phyloP scores from a whole-genome alignment of 2,888 invertebrate genomes.

The Clivina fossor region DNA sequence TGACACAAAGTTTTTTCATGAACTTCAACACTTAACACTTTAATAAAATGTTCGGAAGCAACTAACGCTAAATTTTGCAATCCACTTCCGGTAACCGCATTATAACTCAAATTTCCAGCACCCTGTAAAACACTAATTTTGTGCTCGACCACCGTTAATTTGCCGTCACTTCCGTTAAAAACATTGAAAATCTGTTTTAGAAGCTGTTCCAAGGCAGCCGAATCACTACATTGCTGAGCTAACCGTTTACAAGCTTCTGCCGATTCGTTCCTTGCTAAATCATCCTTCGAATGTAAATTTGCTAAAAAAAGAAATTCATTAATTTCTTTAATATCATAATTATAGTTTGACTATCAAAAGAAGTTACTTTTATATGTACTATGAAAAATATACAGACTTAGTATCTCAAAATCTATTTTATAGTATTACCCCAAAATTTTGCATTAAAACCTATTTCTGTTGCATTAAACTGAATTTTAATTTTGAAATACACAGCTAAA shows the following conservation, averaged over 20 bases:
- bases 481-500: no score
- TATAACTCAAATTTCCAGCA: conserved; percentile 72
- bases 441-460: no score
- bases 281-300: conserved; percentile 85
- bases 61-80: conserved; percentile 62
- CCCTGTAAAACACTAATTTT: conserved; percentile 81
- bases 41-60: conserved; percentile 69
- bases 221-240: conserved; percentile 70
- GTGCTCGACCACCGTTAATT: conserved; percentile 84
- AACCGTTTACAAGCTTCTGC: conserved; percentile 71
- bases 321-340: no score
- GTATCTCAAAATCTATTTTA: no score
- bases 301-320: conserved; percentile 54
- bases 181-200: conserved; percentile 74
- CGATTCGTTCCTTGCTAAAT: conserved; percentile 72
- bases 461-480: no score
- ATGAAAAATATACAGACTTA: no score
- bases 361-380: no score
- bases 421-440: no score
- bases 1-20: conserved; percentile 88
- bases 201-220: conserved; percentile 66
- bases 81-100: conserved; percentile 63
- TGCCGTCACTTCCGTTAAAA: conserved; percentile 87
- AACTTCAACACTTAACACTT: conserved; percentile 82
- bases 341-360: no score